A percentile compares a stretch with the other conserved stretches of the same genome.
Conservation (phyloP, 2,113 vertebrate genomes). For the Oreochromis spilurus region DNA sequence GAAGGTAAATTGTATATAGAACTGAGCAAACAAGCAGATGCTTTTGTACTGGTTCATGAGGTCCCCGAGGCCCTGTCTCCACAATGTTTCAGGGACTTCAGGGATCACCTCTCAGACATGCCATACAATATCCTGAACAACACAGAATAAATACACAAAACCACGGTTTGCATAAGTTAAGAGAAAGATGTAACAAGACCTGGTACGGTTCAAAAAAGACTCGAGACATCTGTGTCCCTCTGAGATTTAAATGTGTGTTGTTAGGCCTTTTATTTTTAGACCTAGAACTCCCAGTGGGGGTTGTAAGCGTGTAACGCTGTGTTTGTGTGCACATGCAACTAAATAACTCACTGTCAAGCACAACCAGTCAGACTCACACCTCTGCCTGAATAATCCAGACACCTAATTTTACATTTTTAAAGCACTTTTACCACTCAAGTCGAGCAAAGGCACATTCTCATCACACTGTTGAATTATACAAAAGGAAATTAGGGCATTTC, state of each 20-base stretch:
- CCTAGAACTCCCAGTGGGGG: slow-evolving; percentile 66
- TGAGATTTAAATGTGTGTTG: slow-evolving; percentile 73
- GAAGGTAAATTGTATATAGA: slow-evolving; percentile 29
- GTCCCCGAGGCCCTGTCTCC: slow-evolving; percentile 44
- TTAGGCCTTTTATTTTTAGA: slow-evolving; percentile 79
- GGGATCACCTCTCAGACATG: slow-evolving; percentile 52
- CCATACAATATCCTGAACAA: slow-evolving; percentile 22
- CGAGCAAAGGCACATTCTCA: slow-evolving; percentile 35
- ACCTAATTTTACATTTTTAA: slow-evolving; percentile 51
- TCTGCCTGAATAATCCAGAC: slow-evolving; percentile 60
- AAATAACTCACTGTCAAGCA: slow-evolving; percentile 75
- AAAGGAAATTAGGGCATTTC: slow-evolving; percentile 56
- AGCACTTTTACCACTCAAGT: slow-evolving; percentile 36
- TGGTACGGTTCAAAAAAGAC: slow-evolving; percentile 63
- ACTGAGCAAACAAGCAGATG: slow-evolving; percentile 43
- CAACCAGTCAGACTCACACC: slow-evolving; percentile 50
- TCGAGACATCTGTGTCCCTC: slow-evolving; percentile 73
- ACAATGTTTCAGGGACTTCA: slow-evolving; percentile 20
- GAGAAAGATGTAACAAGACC: slow-evolving; percentile 62
- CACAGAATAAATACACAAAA: slow-evolving; percentile 54
- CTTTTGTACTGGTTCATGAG: slow-evolving; percentile 24
- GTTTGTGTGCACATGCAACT: slow-evolving; percentile 67
- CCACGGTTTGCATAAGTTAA: slow-evolving; percentile 41
- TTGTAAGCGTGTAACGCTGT: slow-evolving; percentile 71
- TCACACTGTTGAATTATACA: slow-evolving; percentile 49